Evolutionary conservation across 2,888 invertebrate genomes (phyloP).

Genomic region (Dryococelus australis): DNA sequence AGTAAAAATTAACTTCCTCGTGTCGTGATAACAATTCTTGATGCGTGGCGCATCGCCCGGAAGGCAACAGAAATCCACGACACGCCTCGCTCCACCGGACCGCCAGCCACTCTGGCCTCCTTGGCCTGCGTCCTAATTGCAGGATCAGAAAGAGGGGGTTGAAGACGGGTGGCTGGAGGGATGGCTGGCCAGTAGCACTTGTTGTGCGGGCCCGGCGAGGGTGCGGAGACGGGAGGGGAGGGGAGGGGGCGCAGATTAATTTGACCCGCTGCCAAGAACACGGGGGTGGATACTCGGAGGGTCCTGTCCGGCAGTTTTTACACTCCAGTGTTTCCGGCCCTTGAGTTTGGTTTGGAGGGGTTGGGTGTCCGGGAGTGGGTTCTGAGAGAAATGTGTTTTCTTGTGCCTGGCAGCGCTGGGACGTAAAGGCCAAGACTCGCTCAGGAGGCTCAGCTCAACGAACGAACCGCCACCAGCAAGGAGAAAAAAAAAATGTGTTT

Average conservation of each 20-base stretch:
- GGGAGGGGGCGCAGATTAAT: not conserved
- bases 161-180: not conserved
- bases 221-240: not conserved
- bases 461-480: no score
- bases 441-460: no score
- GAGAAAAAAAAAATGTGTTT: no score
- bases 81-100: not conserved
- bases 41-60: not conserved
- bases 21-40: no score
- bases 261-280: constrained; percentile 16
- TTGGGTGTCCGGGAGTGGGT: not conserved
- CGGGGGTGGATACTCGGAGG: not conserved
- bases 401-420: not conserved
- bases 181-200: not conserved
- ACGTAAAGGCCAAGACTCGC: no score
- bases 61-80: not conserved
- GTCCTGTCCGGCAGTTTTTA: not conserved
- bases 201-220: not conserved
- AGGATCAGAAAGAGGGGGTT: not conserved
- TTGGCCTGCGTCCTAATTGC: not conserved
- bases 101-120: not conserved
- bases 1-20: no score
- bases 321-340: not conserved
- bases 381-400: not conserved
- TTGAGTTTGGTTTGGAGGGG: not conserved